A percentile compares a stretch with the other conserved stretches of the same genome.
phyloP scores from a whole-genome alignment of 2,113 vertebrate genomes.

The Chaetorhynchus papuensis region DNA sequence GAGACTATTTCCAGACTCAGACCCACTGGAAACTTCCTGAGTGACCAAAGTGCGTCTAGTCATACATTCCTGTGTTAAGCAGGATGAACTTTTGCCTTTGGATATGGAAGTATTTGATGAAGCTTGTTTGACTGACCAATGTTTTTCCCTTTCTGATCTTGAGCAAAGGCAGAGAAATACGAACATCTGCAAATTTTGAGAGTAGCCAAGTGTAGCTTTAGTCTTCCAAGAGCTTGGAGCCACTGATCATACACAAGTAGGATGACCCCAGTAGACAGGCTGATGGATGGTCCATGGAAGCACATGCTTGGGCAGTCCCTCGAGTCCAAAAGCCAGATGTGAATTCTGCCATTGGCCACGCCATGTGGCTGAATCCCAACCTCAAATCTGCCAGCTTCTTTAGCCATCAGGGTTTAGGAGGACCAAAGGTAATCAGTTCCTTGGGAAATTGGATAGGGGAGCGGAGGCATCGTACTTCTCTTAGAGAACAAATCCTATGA shows the following conservation, averaged over 20 bases:
- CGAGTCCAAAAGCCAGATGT: background rate
- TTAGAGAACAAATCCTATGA: background rate
- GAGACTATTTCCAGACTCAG: background rate
- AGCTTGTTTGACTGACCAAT: background rate
- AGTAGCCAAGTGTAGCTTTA: background rate
- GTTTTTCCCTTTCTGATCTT: background rate
- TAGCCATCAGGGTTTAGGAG: background rate
- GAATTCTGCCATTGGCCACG: background rate
- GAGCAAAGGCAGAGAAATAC: background rate
- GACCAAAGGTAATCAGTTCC: background rate
- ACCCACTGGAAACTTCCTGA: background rate
- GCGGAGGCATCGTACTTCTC: rapidly evolving
- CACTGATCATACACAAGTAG: background rate
- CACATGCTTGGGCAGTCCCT: background rate
- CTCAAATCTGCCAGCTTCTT: background rate
- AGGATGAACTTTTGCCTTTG: background rate
- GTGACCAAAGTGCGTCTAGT: background rate
- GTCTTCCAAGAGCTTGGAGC: background rate
- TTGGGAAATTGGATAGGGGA: background rate
- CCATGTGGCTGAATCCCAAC: background rate
- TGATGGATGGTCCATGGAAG: background rate
- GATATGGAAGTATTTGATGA: background rate
- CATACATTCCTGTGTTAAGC: background rate
- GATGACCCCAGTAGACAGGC: background rate
- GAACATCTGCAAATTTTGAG: background rate